phyloP scores from a whole-genome alignment of 2,797 vertebrate genomes.

The Hippoglossus hippoglossus region DNA sequence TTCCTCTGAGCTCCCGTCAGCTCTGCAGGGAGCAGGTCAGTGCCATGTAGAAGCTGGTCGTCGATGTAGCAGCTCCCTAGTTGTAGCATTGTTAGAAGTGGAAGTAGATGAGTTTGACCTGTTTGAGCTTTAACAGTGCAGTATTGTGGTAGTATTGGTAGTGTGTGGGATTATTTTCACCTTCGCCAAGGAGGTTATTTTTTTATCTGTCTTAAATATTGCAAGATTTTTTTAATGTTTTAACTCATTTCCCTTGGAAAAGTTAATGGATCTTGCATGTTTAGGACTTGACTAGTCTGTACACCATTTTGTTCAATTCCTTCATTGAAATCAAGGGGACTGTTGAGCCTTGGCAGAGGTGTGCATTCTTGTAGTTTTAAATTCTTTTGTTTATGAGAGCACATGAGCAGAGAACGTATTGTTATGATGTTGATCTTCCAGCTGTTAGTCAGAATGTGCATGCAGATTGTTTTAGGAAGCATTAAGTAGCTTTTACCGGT shows the following conservation, averaged over 20 bases:
- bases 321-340: too few species aligned
- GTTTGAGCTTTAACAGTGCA: slow-evolving; percentile 22
- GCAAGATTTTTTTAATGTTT: too few species aligned
- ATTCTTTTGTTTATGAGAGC: not conserved
- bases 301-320: too few species aligned
- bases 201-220: too few species aligned
- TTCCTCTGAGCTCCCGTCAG: slow-evolving; percentile 83
- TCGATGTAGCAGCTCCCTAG: slow-evolving; percentile 34
- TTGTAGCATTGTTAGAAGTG: slow-evolving; percentile 22
- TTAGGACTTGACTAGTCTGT: too few species aligned
- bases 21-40: slow-evolving; percentile 74
- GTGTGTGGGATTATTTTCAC: too few species aligned
- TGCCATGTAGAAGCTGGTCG: slow-evolving; percentile 53
- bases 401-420: slow-evolving; percentile 22
- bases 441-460: slow-evolving; percentile 29
- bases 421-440: slow-evolving; percentile 31
- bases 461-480: slow-evolving; percentile 50
- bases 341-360: too few species aligned
- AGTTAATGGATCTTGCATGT: too few species aligned
- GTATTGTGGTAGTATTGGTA: not conserved
- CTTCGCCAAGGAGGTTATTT: too few species aligned
- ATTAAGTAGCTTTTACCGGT: slow-evolving; percentile 67
- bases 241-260: too few species aligned
- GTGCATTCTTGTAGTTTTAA: too few species aligned
- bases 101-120: slow-evolving; percentile 20